Base-by-base conservation (phyloP, 2,797 vertebrate genomes). In the Salarias fasciatus region DNA sequence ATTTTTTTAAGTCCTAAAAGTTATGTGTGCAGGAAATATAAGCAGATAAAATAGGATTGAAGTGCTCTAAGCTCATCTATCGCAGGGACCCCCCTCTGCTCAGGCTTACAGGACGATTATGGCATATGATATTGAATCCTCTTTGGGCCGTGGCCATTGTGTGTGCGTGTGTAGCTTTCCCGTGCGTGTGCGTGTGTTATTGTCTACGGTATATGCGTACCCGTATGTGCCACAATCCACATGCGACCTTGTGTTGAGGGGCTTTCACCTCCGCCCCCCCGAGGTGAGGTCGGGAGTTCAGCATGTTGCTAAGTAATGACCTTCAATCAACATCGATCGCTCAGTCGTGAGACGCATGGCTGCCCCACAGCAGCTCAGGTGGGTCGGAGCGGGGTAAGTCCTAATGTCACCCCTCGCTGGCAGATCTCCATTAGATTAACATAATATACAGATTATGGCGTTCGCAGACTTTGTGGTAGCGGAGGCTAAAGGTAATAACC, bases 71-170 rank as follows among this genome's bases (percentile, higher is more conserved):
- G 81, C 83, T 79, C 67, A 79, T 83, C 77, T 74, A 84, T 82
- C 11, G 56, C 51, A 46, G 60, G 71, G 81, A 86, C 78, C 83
- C 84, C 84, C 78, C 76, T 72, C 72, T 75, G 75, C 69, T 65
- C 68, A 41, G 78, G 82, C 77, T 91, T 87, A 86, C 73, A 75
- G 80, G 66, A 63, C 46, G 86, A 91, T 91, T 91, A 87, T 68
- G 72, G 72, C 89, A 79, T 81, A 85, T 91, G 88, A 91, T 88
- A 89, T 86, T 86, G 79, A 92, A 90, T 91, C 88, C 83, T 88
- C 83, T 88, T 85, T 89, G 76, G 77, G 50, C 71, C 67, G 49
- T 9, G 47, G 54, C 72, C 73, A 83, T 78, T 86, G 76, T 84
- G 63, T 64, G 51, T 47, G 66, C 51, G 48, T 61, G 65, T 75